phyloP scores from a whole-genome alignment of 2,888 invertebrate species.

The Noctuana brunneofusca region DNA sequence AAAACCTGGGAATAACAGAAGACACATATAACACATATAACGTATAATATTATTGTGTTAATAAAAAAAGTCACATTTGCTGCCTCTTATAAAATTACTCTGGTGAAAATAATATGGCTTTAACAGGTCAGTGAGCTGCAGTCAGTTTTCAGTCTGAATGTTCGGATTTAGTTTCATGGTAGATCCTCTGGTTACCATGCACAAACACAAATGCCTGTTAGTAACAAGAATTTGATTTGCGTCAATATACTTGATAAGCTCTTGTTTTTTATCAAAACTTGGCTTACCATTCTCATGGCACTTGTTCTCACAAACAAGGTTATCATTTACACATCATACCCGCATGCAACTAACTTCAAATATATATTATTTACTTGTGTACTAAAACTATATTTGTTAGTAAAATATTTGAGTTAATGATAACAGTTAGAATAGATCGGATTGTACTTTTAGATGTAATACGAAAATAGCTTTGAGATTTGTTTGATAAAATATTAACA shows the following conservation, averaged over 20 bases:
- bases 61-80: too few species aligned
- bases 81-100: too few species aligned
- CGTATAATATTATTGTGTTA: too few species aligned
- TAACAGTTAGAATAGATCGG: neutral
- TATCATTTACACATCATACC: neutral
- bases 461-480: too few species aligned
- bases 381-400: neutral
- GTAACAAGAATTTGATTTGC: constrained; percentile 3
- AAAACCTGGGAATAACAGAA: too few species aligned
- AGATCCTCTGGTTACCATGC: neutral
- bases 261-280: constrained; percentile 3
- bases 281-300: neutral
- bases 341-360: neutral
- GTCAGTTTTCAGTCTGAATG: too few species aligned
- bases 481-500: too few species aligned
- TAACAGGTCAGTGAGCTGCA: too few species aligned
- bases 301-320: constrained; percentile 7
- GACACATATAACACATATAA: too few species aligned
- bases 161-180: too few species aligned
- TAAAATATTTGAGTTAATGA: neutral
- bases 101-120: too few species aligned
- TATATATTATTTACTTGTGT: neutral
- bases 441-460: too few species aligned
- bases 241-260: constrained; percentile 6
- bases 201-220: neutral